Percentiles rank a stretch among this genome's conserved stretches.
These are phyloP conservation scores for Bubo bubo DNA, from an alignment of 2,113 vertebrate species.

Conservation along the genomic window DNA sequence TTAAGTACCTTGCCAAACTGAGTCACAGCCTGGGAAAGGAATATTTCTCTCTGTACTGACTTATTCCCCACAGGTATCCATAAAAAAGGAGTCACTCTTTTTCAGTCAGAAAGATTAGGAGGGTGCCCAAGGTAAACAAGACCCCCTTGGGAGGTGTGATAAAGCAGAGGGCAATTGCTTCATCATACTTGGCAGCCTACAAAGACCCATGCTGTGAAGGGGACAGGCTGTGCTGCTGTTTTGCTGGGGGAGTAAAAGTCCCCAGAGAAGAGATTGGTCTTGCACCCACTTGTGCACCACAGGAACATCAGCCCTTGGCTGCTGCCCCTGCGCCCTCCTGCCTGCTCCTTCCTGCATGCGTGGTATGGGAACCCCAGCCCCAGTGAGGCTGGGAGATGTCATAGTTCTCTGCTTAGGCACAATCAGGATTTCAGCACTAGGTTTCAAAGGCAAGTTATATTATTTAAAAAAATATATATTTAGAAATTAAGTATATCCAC, in stretches of 20 bases:
- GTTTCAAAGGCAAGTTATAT: not conserved
- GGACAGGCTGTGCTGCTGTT: not conserved
- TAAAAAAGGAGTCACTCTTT: not conserved
- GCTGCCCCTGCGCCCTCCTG: not conserved
- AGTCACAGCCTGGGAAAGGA: not conserved
- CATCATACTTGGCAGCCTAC: not conserved
- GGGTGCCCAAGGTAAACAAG: not conserved
- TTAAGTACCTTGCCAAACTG: not conserved
- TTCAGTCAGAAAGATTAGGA: not conserved
- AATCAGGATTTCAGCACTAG: not conserved
- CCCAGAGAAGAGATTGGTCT: not conserved
- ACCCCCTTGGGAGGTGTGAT: not conserved
- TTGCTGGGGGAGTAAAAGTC: not conserved
- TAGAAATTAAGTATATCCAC: not conserved
- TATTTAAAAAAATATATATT: not conserved
- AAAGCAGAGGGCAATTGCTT: not conserved
- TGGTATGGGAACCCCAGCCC: rapidly evolving
- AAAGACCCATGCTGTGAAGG: not conserved
- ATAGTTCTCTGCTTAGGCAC: not conserved
- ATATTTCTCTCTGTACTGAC: not conserved
- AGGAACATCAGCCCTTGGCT: not conserved
- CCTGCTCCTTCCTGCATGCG: not conserved
- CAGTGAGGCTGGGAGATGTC: no score
- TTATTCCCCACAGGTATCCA: not conserved
- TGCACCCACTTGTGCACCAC: rapidly evolving